Conservation (phyloP, 2,888 invertebrate genomes). For the Gymnoscelis rufifasciata region DNA sequence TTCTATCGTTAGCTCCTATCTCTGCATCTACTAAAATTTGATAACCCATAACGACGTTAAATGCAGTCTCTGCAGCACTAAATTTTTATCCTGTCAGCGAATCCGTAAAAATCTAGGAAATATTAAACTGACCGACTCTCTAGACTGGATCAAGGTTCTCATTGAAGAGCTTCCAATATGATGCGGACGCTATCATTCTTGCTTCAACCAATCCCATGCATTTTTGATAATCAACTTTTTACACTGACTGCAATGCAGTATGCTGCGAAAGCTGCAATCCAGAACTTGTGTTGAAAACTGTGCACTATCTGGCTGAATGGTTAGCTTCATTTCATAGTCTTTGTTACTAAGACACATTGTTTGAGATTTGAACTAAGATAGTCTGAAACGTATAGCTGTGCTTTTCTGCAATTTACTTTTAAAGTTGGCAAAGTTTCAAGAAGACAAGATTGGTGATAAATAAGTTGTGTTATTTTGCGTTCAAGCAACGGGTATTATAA, state of each 20-base stretch:
- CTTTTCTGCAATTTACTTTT: constrained; percentile 19
- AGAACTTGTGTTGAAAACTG: constrained; percentile 66
- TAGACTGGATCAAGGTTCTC: constrained; percentile 1
- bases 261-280: constrained; percentile 67
- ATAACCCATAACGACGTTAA: no score
- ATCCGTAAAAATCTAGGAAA: no score
- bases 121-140: no score
- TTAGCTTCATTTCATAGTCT: constrained; percentile 34
- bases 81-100: no score
- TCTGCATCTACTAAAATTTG: no score
- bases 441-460: constrained; percentile 31
- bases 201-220: background rate
- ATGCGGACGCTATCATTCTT: constrained; percentile 8
- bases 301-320: constrained; percentile 44
- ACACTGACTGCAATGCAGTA: constrained; percentile 22
- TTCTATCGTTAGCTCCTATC: no score
- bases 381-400: constrained; percentile 3
- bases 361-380: constrained; percentile 4
- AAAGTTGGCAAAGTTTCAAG: constrained; percentile 16
- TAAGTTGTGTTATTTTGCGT: constrained; percentile 12
- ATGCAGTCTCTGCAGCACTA: no score
- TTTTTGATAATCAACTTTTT: constrained; percentile 5
- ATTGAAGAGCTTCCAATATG: constrained; percentile 27
- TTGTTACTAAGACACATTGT: constrained; percentile 28
- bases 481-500: background rate